phyloP scores from a whole-genome alignment of 2,888 invertebrate genomes.

The Cloeon dipterum region DNA sequence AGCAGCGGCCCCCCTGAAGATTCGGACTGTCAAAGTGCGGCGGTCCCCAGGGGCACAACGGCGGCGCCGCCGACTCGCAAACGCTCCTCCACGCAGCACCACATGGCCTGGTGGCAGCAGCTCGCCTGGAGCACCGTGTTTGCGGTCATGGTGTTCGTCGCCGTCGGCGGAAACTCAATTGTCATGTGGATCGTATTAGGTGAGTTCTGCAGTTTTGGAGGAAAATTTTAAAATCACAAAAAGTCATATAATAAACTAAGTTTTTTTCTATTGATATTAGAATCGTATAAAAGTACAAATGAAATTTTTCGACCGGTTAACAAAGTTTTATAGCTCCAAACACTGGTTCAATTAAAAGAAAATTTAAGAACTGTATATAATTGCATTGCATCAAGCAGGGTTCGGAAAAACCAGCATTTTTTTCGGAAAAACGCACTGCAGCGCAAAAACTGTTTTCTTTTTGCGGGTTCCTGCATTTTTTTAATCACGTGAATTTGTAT shows the following conservation, averaged over 20 bases:
- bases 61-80: not conserved
- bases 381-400: too few relatives aligned
- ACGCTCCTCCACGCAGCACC: not conserved
- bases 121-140: conserved; percentile 55
- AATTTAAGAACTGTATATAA: too few relatives aligned
- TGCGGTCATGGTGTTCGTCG: conserved; percentile 49
- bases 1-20: not conserved
- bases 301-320: too few relatives aligned
- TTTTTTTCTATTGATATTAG: not conserved
- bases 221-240: not conserved
- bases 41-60: not conserved
- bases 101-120: conserved; percentile 33
- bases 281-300: not conserved
- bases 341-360: too few relatives aligned
- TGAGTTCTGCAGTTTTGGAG: conserved; percentile 18
- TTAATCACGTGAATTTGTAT: too few relatives aligned
- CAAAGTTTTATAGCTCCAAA: too few relatives aligned
- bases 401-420: too few relatives aligned
- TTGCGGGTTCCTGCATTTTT: too few relatives aligned
- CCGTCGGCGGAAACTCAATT: conserved; percentile 68
- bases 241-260: not conserved
- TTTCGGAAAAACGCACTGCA: too few relatives aligned
- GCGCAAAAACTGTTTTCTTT: too few relatives aligned
- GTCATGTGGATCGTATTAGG: conserved; percentile 86
- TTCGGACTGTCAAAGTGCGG: not conserved